Evolutionary conservation across 2,113 vertebrate genomes (phyloP).

Genomic region (Tragulus kanchil): DNA sequence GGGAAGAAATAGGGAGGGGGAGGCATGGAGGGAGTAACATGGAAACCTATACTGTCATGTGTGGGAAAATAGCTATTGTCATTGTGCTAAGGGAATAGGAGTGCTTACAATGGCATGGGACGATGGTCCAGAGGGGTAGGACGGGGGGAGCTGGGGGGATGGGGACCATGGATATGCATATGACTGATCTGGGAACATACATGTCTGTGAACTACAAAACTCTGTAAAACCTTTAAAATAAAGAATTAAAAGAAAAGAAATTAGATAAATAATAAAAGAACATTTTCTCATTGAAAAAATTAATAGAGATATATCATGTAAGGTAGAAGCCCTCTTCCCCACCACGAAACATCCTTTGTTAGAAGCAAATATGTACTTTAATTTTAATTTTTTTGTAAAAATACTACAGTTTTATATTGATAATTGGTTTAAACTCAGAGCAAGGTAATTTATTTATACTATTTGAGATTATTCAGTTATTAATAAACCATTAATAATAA

Average conservation of each 20-base stretch:
- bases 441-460: background rate
- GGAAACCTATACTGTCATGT: too few relatives aligned
- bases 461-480: background rate
- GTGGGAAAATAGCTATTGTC: too few relatives aligned
- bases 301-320: background rate
- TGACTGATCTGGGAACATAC: too few relatives aligned
- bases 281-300: background rate
- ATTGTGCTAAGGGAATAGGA: too few relatives aligned
- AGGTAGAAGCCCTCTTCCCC: background rate
- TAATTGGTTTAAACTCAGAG: background rate
- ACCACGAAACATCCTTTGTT: background rate
- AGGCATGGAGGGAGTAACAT: too few relatives aligned
- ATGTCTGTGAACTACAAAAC: too few relatives aligned
- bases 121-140: too few relatives aligned
- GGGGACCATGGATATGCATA: too few relatives aligned
- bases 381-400: background rate
- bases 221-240: too few relatives aligned
- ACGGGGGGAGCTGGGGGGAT: too few relatives aligned
- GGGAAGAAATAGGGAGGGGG: too few relatives aligned
- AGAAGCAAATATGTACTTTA: background rate
- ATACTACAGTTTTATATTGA: background rate
- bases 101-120: too few relatives aligned
- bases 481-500: background rate
- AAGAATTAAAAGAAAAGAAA: background rate
- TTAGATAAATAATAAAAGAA: constrained; percentile 1